Conservation (phyloP, 2,888 invertebrate species). For the Anoplius nigerrimus region DNA sequence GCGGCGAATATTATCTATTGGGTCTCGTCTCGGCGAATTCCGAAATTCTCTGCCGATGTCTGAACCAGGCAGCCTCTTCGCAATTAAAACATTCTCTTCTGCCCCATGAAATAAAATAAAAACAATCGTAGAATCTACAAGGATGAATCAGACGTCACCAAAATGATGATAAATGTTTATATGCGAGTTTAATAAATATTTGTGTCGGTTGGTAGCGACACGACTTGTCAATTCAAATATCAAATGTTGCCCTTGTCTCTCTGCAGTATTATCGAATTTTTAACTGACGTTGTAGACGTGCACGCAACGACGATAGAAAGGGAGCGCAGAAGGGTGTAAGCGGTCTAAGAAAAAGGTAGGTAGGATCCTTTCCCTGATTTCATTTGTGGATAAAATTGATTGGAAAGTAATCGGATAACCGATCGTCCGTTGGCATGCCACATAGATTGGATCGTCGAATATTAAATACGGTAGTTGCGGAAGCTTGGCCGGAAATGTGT, state of each 20-base stretch:
- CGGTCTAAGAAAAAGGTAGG: no score
- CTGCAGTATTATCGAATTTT: no score
- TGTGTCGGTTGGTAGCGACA: no score
- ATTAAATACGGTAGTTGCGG: constrained; percentile 4
- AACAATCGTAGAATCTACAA: no score
- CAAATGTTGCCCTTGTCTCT: no score
- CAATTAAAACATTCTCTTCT: no score
- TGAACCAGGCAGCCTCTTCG: background rate
- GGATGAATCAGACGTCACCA: no score
- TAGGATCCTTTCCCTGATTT: constrained; percentile 18
- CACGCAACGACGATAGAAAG: background rate
- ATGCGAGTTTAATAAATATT: no score
- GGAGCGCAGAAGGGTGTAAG: background rate
- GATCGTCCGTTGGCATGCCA: constrained; percentile 15
- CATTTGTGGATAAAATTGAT: constrained; percentile 38
- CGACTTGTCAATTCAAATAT: no score
- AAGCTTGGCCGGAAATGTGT: constrained; percentile 14
- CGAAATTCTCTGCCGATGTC: constrained; percentile 20
- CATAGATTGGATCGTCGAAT: constrained; percentile 7
- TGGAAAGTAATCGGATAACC: constrained; percentile 38
- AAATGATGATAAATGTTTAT: no score
- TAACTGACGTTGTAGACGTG: no score
- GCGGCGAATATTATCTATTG: constrained; percentile 43
- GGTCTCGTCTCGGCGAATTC: constrained; percentile 6
- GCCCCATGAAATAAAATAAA: no score